These are phyloP conservation scores for Drosophila affinis DNA, from an alignment of 2,888 invertebrate species.

Conservation along the genomic window DNA sequence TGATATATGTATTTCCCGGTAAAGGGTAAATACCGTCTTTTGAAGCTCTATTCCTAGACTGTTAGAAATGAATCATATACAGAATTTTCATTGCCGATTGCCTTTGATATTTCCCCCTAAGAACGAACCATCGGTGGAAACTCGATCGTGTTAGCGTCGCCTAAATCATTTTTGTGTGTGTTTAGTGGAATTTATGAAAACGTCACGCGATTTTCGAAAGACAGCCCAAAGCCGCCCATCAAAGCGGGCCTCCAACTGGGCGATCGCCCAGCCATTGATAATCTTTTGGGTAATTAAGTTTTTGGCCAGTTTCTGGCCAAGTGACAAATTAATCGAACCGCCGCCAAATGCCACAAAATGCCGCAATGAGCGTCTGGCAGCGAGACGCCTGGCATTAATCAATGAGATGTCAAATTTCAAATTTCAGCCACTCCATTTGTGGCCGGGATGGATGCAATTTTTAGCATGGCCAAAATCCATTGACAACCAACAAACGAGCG, in stretches of 20 bases:
- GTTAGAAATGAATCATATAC: no score
- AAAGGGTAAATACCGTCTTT: no score
- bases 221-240: conserved; percentile 51
- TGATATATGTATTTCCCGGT: no score
- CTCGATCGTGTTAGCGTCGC: not conserved
- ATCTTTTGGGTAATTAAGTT: conserved; percentile 70
- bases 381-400: conserved; percentile 62
- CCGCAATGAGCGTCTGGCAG: conserved; percentile 41
- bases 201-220: conserved; percentile 77
- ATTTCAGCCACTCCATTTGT: conserved; percentile 35
- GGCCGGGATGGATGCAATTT: conserved; percentile 59
- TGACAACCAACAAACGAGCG: conserved; percentile 20
- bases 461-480: conserved; percentile 41
- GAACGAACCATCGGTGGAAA: not conserved
- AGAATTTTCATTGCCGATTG: no score
- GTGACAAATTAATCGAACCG: conserved; percentile 54
- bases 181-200: conserved; percentile 57
- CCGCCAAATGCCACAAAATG: conserved; percentile 28
- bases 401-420: conserved; percentile 57
- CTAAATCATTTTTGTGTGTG: conserved; percentile 53
- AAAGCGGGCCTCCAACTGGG: conserved; percentile 62
- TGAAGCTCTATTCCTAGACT: no score
- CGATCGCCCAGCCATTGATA: conserved; percentile 64
- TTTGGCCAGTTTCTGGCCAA: conserved; percentile 31
- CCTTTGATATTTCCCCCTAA: no score